These are phyloP conservation scores for Agrilus biguttatus DNA, from an alignment of 2,888 invertebrate genomes.

Conservation along the genomic window DNA sequence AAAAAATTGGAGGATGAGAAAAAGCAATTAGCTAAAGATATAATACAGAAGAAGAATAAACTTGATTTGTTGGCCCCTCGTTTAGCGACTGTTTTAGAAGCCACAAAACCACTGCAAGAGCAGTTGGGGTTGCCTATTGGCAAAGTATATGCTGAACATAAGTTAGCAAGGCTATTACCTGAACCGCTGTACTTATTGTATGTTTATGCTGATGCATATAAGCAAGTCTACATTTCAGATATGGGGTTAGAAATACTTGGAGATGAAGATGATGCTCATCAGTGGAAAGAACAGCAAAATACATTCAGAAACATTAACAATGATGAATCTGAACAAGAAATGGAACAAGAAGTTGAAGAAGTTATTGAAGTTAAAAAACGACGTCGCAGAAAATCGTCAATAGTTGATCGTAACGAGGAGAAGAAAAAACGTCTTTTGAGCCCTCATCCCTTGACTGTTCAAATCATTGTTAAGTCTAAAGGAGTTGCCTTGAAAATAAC, in stretches of 20 bases:
- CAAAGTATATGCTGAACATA: slow-evolving; percentile 62
- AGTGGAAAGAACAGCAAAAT: slow-evolving; percentile 34
- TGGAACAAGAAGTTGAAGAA: slow-evolving; percentile 27
- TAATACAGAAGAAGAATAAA: slow-evolving; percentile 31
- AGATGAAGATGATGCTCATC: slow-evolving; percentile 54
- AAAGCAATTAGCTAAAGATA: slow-evolving; percentile 48
- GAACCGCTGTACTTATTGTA: slow-evolving; percentile 75
- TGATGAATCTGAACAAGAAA: slow-evolving; percentile 55
- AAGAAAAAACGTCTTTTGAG: slow-evolving; percentile 50
- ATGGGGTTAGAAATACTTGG: slow-evolving; percentile 42
- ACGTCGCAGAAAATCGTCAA: slow-evolving; percentile 42
- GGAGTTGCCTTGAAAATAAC: slow-evolving; percentile 49
- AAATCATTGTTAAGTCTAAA: slow-evolving; percentile 42
- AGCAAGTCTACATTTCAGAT: slow-evolving; percentile 53
- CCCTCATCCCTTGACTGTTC: slow-evolving; percentile 59
- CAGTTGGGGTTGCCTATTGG: slow-evolving; percentile 70
- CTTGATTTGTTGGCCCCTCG: slow-evolving; percentile 73
- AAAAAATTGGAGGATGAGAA: slow-evolving; percentile 62
- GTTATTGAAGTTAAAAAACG: slow-evolving; percentile 39
- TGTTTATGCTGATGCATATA: slow-evolving; percentile 70
- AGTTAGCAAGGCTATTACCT: slow-evolving; percentile 61
- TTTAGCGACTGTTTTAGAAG: slow-evolving; percentile 52
- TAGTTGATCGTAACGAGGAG: slow-evolving; percentile 52
- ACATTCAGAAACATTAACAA: slow-evolving; percentile 43
- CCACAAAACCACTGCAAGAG: slow-evolving; percentile 81